Evolutionary conservation across 1,140 invertebrate genomes (phyloP).

Genomic region (Tigriopus japonicus): DNA sequence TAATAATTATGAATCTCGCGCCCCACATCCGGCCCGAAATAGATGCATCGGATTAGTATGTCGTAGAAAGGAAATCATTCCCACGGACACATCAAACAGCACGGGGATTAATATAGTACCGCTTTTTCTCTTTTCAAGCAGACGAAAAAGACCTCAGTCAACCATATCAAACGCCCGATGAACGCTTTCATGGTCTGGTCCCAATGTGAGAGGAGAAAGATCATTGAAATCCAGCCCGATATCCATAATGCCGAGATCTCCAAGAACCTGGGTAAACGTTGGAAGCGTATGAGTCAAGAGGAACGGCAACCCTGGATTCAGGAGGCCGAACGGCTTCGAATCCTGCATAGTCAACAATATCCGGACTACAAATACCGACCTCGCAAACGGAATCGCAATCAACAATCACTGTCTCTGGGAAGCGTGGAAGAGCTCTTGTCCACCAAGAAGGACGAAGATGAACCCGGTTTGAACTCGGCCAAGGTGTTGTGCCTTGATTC

Average conservation of each 20-base stretch:
- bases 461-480: no score
- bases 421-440: no score
- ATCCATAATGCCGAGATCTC: constrained; percentile 58
- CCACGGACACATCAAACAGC: no score
- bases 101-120: not conserved
- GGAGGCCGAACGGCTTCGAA: constrained; percentile 69
- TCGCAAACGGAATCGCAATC: constrained; percentile 50
- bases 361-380: constrained; percentile 95
- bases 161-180: constrained; percentile 22
- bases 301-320: constrained; percentile 79
- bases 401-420: no score
- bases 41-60: no score
- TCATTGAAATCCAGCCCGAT: constrained; percentile 60
- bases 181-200: constrained; percentile 15
- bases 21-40: no score
- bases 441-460: no score
- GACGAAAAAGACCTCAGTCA: constrained; percentile 17
- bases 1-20: no score
- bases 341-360: constrained; percentile 83
- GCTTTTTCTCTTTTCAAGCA: constrained; percentile 16
- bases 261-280: constrained; percentile 65
- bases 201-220: constrained; percentile 76
- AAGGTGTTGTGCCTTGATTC: no score
- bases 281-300: constrained; percentile 72
- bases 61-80: no score